A percentile compares a stretch with the other conserved stretches of the same genome.
Evolutionary conservation across 1,140 invertebrate genomes (phyloP).

Genomic region (Oscheius sp.): DNA sequence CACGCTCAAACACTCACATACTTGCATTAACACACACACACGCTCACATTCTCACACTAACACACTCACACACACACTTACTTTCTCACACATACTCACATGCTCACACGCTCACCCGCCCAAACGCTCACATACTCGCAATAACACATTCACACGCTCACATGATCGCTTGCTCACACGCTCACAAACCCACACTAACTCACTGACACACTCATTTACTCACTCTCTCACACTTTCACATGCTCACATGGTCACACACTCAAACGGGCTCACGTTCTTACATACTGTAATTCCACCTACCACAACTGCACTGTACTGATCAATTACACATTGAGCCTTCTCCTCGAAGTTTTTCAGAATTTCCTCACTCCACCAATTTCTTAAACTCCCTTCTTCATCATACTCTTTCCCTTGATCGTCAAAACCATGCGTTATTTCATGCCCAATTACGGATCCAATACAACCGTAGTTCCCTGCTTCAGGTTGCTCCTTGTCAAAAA

Average conservation of each 20-base stretch:
- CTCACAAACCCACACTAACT: too few species aligned
- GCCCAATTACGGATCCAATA: conserved; percentile 65
- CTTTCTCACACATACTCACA: too few species aligned
- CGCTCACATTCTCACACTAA: too few species aligned
- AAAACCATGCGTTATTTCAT: conserved; percentile 67
- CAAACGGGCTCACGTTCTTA: neutral
- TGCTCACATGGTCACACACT: neutral
- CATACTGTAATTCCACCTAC: too few species aligned
- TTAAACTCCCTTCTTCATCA: conserved; percentile 80
- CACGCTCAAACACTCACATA: too few species aligned
- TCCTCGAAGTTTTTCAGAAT: conserved; percentile 63
- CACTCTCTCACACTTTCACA: neutral
- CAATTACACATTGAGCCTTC: conserved; percentile 78
- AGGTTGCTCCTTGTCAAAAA: conserved; percentile 66
- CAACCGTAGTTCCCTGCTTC: conserved; percentile 62
- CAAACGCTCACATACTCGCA: too few species aligned
- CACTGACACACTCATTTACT: too few species aligned
- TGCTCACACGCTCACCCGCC: too few species aligned
- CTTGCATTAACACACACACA: conserved; percentile 67
- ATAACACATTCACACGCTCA: too few species aligned
- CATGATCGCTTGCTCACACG: too few species aligned
- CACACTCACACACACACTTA: too few species aligned
- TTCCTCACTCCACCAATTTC: conserved; percentile 76
- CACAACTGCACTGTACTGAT: conserved; percentile 74
- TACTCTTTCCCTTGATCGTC: conserved; percentile 72